Conservation (phyloP, 1,140 invertebrate genomes). For the Papilio machaon region DNA sequence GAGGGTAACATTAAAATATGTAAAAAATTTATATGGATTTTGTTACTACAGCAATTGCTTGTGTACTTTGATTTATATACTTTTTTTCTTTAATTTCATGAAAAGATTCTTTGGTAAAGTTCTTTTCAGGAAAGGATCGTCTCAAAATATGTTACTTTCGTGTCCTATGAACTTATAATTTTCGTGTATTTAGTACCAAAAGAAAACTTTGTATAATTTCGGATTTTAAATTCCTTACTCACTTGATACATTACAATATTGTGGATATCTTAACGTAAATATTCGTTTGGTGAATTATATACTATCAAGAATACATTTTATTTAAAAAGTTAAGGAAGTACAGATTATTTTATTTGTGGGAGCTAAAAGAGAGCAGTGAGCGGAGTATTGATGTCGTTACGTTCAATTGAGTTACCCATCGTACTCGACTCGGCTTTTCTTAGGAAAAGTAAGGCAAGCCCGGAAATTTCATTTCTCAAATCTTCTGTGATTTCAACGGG, state of each 20-base stretch:
- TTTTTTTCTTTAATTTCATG: too few species aligned
- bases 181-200: too few species aligned
- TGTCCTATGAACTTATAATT: too few species aligned
- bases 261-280: too few species aligned
- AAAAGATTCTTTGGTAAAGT: too few species aligned
- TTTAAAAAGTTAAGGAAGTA: background rate
- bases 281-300: too few species aligned
- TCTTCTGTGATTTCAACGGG: conserved; percentile 18
- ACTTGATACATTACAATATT: too few species aligned
- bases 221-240: too few species aligned
- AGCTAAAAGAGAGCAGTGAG: conserved; percentile 16
- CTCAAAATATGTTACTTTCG: too few species aligned
- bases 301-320: background rate
- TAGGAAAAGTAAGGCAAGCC: background rate
- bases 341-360: conserved; percentile 18
- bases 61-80: too few species aligned
- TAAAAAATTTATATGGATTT: background rate
- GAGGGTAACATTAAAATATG: background rate
- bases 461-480: conserved; percentile 27
- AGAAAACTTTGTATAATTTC: too few species aligned
- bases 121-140: too few species aligned
- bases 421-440: background rate
- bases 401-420: conserved; percentile 24
- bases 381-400: conserved; percentile 31
- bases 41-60: background rate